Evolutionary conservation across 2,797 vertebrate species (phyloP).

Genomic region (Diceros bicornis): DNA sequence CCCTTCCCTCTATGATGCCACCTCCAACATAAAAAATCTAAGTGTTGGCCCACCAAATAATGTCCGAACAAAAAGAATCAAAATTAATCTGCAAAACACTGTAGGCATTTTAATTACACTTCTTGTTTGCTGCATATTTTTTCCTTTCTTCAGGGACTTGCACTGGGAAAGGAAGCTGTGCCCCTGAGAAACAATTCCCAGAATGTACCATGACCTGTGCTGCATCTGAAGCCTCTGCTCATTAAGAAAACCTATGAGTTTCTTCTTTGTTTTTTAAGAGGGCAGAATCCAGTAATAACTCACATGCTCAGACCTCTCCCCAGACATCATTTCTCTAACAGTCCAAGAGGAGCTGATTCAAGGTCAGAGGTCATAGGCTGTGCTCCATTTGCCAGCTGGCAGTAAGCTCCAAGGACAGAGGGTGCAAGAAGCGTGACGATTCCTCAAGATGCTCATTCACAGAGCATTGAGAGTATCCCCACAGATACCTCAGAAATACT

Average conservation of each 20-base stretch:
- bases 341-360: constrained; percentile 76
- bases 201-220: constrained; percentile 64
- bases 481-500: constrained; percentile 59
- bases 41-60: constrained; percentile 17
- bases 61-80: constrained; percentile 61
- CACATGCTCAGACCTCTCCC: constrained; percentile 79
- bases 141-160: constrained; percentile 69
- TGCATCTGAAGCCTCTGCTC: constrained; percentile 57
- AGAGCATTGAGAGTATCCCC: constrained; percentile 47
- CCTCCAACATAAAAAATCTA: constrained; percentile 26
- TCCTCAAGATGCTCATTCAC: constrained; percentile 75
- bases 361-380: constrained; percentile 79
- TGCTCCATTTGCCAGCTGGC: constrained; percentile 82
- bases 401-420: constrained; percentile 77
- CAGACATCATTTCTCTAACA: constrained; percentile 83
- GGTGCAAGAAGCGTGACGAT: constrained; percentile 72
- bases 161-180: constrained; percentile 47
- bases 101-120: constrained; percentile 39
- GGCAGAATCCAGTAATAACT: constrained; percentile 81
- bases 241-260: constrained; percentile 74
- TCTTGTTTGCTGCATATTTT: constrained; percentile 62
- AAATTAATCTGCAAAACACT: not conserved
- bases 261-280: constrained; percentile 79
- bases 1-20: constrained; percentile 30
- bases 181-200: constrained; percentile 69